These are phyloP conservation scores for Calidris pygmaea DNA, from an alignment of 2,113 vertebrate species.

Conservation along the genomic window DNA sequence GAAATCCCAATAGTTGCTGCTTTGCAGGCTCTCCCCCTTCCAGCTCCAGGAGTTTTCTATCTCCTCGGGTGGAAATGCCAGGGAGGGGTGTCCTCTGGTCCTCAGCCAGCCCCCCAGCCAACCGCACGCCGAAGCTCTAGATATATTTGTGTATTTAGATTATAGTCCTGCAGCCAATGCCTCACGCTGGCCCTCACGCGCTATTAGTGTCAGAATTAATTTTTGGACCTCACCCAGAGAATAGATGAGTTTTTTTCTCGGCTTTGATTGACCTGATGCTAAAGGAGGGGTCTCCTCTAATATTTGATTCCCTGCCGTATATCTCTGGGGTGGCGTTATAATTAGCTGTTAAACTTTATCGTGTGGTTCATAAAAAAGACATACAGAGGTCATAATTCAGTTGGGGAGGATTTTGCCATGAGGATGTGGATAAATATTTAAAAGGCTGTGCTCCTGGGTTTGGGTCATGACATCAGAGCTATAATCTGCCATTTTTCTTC, in stretches of 20 bases:
- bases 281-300: neutral
- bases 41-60: neutral
- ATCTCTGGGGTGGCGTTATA: neutral
- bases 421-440: neutral
- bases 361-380: neutral
- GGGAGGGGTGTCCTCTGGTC: too few relatives aligned
- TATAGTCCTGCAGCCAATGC: neutral
- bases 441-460: neutral
- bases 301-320: neutral
- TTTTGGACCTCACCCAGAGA: neutral
- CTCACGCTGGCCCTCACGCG: too few relatives aligned
- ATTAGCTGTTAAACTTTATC: neutral
- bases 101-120: neutral
- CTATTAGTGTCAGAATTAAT: neutral
- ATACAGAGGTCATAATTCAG: neutral
- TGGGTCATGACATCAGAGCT: neutral
- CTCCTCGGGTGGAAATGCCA: neutral
- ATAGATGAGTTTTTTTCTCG: neutral
- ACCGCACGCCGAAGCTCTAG: accelerated
- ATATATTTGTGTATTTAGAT: neutral
- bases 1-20: neutral
- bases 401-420: neutral
- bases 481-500: neutral
- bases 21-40: neutral
- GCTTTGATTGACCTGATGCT: neutral